Base-by-base conservation (phyloP, 1,140 invertebrate species). In the Wiebesia pumilae region DNA sequence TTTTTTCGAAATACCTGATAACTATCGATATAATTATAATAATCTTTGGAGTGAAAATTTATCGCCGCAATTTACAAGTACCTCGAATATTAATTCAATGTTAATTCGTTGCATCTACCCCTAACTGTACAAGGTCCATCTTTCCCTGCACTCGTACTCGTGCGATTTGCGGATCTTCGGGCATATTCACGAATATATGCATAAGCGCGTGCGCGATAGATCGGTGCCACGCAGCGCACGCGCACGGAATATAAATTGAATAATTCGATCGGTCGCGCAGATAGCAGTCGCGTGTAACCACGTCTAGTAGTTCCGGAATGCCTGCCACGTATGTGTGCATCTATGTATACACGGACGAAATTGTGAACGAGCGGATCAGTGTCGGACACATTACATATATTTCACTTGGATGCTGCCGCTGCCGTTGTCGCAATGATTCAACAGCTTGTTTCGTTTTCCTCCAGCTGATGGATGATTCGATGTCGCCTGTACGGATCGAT, bases 221-320 rank as follows among this genome's bases (percentile, higher is more conserved):
- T 79, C 47, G 77, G n/a, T 38, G 40, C 21, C 27, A 62, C 58
- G 21, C 58, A 24, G 24, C 38, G 75, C 24, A n/a, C n/a, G 51
- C 27, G 58, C 33, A n/a, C 80, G 69, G 69, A 73, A 86, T 82
- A 71, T 80, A 86, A 86, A 86, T 83, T 82, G 71, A 86, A 86
- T 86, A 86, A 86, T 24, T 82, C 71, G 85, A 86, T 86, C 69
- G 85, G 80, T 67, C 43, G 80, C 9, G 27, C 21, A 69, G 80
- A 86, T 86, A 81, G 21, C 3, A 0, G 47, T 43, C 51, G 79
- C 67, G 12, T 62, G 40, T 38, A 65, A 54, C 62, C 81, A 30
- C 14, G 38, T 30, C 78, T 86, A 75, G 65, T 86, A 58, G 85
- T 80, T 86, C 78, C 84, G 84, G 84, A 85, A 85, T 81, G 47